Evolutionary conservation across 2,888 invertebrate genomes (phyloP).

Genomic region (Perizoma flavofasciatum): DNA sequence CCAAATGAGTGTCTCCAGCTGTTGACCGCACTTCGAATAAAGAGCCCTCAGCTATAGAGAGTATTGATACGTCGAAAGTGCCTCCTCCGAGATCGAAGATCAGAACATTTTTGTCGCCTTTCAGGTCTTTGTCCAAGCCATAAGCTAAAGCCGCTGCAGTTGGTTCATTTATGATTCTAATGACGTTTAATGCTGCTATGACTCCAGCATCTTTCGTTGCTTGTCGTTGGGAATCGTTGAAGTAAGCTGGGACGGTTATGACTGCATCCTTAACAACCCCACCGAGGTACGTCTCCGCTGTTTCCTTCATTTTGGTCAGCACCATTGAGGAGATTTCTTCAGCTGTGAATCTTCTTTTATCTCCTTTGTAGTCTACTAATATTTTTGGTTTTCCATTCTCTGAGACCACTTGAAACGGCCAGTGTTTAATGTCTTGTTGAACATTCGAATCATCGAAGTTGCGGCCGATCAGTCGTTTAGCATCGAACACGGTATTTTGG

Average conservation of each 20-base stretch:
- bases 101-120: conserved; percentile 89
- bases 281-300: conserved; percentile 90
- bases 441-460: conserved; percentile 90
- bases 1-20: conserved; percentile 92
- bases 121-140: conserved; percentile 89
- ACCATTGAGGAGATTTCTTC: conserved; percentile 95
- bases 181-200: conserved; percentile 93
- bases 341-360: conserved; percentile 89
- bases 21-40: conserved; percentile 92
- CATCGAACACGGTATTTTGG: conserved; percentile 91
- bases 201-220: conserved; percentile 95
- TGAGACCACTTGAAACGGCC: conserved; percentile 90
- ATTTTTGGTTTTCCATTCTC: conserved; percentile 90
- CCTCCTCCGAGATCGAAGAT: conserved; percentile 93
- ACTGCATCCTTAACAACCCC: conserved; percentile 89
- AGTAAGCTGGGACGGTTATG: conserved; percentile 93
- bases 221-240: conserved; percentile 92
- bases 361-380: conserved; percentile 88
- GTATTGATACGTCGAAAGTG: conserved; percentile 96
- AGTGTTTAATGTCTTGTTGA: conserved; percentile 92
- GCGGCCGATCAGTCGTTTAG: conserved; percentile 93
- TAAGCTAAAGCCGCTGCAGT: conserved; percentile 95
- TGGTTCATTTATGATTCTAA: conserved; percentile 95
- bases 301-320: conserved; percentile 92
- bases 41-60: conserved; percentile 94